A percentile compares a stretch with the other conserved stretches of the same genome.
Evolutionary conservation across 2,113 vertebrate genomes (phyloP).

Genomic region (Axis porcinus): DNA sequence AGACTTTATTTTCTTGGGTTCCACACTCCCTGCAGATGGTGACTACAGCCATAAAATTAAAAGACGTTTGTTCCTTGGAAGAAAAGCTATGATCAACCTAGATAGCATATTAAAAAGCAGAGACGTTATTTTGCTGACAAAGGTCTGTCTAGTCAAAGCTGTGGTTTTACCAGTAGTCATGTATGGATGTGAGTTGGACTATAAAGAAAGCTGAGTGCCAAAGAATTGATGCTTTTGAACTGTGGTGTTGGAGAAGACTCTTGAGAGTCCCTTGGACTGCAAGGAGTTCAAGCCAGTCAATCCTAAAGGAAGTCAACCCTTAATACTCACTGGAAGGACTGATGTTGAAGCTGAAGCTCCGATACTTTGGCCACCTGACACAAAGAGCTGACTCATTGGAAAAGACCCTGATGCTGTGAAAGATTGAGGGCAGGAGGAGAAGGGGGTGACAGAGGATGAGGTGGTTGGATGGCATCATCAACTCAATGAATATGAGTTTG

Average conservation of each 20-base stretch:
- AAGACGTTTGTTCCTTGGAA: not conserved
- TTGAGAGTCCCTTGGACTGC: not conserved
- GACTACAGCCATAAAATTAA: not conserved
- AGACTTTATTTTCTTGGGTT: not conserved
- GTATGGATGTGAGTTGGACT: not conserved
- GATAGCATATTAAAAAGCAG: not conserved
- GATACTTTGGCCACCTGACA: not conserved
- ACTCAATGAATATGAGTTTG: not conserved
- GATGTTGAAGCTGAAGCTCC: not conserved
- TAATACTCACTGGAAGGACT: not conserved
- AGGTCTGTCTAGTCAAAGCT: not conserved
- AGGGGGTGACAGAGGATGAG: not conserved
- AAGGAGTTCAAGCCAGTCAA: not conserved
- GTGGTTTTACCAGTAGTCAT: not conserved
- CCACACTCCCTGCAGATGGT: not conserved
- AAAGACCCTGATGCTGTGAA: not conserved
- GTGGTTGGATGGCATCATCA: not conserved
- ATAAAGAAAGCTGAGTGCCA: rapidly evolving
- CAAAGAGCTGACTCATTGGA: not conserved
- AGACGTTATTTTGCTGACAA: not conserved
- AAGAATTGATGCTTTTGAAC: not conserved
- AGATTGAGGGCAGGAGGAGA: not conserved
- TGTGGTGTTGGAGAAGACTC: not conserved
- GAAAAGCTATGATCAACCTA: not conserved
- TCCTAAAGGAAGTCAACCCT: not conserved